Evolutionary conservation across 2,797 vertebrate species (phyloP), one percentile per base, ranked within the genome.

Genomic region (Lithobates sylvaticus): DNA sequence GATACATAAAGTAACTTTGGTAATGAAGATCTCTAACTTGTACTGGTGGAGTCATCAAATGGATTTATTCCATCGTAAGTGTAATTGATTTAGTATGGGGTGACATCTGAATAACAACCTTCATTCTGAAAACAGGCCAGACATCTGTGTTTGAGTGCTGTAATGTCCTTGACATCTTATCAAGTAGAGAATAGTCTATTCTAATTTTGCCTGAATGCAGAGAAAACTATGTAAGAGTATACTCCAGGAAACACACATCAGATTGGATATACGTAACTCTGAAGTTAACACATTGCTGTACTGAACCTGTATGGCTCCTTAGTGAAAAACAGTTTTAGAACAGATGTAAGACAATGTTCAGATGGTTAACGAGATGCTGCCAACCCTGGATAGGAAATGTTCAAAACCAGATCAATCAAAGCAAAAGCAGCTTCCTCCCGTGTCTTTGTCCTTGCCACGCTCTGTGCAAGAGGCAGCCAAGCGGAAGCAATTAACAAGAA

Each of bases 151-250:
- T 42, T 16, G 64, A 81, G 42, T 76, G 72, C 36, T 71, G 64
- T 65, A 76, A 86, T 81, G 72, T 32, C 84, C 84, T 81, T 86
- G 84, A 86, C 84, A 81, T 86, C 84, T 86, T 86, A 86, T 86
- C 84, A 86, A 81, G 73, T 76, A 75, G 72, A 81, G 78, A 81
- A 86, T 81, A 86, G 84, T 76, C 78, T 86, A 81, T 81, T 86
- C 65, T 81, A 86, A 86, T 86, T 75, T 86, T 71, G 65, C 84
- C 73, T 70, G 78, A 61, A 71, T 81, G 29, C 67, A 64, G 81
- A 86, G 70, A 26, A 50, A 71, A 36, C 72, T 70, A 81, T 54
- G 61, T 34, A 81, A 70, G 61, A 81, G 68, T 67, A 81, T 81
- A 86, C 78, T 82, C n/a, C 71, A 86, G 78, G 84, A 86, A 86